These are phyloP conservation scores for Mesorhabditis spiculigera DNA, from an alignment of 2,888 invertebrate genomes.

Conservation along the genomic window DNA sequence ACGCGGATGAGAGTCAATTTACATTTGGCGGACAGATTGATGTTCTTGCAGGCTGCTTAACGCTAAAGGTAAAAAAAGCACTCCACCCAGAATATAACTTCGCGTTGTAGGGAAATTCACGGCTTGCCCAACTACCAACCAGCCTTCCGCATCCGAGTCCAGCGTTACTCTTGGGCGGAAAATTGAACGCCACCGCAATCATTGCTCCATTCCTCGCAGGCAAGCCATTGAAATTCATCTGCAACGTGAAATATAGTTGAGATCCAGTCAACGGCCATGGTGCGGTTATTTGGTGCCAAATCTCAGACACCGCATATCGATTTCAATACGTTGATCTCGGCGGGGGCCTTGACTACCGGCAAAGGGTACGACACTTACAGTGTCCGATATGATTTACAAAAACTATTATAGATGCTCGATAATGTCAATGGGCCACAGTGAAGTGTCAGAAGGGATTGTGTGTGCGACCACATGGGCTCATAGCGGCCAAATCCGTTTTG, in stretches of 20 bases:
- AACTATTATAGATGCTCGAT: conserved; percentile 5
- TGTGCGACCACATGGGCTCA: conserved; percentile 32
- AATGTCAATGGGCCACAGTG: conserved; percentile 13
- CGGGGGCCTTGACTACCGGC: conserved; percentile 27
- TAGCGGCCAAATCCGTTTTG: conserved; percentile 28
- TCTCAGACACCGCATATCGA: conserved; percentile 18
- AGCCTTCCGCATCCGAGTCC: conserved; percentile 16
- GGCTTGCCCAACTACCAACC: neutral
- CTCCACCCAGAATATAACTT: conserved; percentile 17
- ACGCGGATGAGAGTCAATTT: conserved; percentile 25
- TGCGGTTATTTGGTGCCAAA: conserved; percentile 22
- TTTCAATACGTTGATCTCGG: conserved; percentile 31
- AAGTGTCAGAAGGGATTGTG: conserved; percentile 30
- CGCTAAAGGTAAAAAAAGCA: conserved; percentile 34
- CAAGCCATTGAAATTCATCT: too few relatives aligned
- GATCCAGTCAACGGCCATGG: conserved; percentile 20
- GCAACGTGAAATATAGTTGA: conserved; percentile 11
- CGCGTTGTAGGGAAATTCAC: neutral
- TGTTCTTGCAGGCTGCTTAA: conserved; percentile 30
- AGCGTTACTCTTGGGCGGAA: conserved; percentile 23
- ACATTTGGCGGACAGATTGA: conserved; percentile 30
- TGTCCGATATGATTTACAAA: conserved; percentile 15
- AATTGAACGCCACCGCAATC: conserved; percentile 30
- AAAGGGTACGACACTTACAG: conserved; percentile 22
- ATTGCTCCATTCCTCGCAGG: conserved; percentile 31